Base-by-base conservation (phyloP, 2,797 vertebrate species). In the Anableps anableps region DNA sequence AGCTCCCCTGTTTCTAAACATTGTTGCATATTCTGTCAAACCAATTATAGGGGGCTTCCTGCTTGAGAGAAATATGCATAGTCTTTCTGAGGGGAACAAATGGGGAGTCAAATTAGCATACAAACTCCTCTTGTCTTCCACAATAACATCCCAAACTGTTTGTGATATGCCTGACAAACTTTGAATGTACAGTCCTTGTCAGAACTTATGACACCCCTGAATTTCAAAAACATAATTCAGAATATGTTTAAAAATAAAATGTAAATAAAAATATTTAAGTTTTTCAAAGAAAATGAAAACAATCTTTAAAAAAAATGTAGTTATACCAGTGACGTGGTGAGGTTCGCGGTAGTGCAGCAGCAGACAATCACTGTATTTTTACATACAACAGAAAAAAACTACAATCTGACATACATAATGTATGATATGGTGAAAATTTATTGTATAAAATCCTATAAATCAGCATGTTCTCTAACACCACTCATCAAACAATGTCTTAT, bases 21-120 rank as follows among this genome's bases (percentile, higher is more conserved):
- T 76, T 43, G 62, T 70, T 81, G 55, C 80, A 74, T 79, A 82
- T 89, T 91, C 84, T 86, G 74, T 91, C 87, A 85, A 86, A 88
- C 77, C 88, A 94, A 92, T 93, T 93, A 92, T 36, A 79, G 75
- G 68, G 77, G 68, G 86, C 29, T 89, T 80, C 75, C 71, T 80
- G 77, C 68, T 23, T 80, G 79, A 19, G 80, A 87, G 86, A 81
- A 5, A 85, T 64, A 79, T 64, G 82, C 45, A 48, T 78, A 62
- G 78, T 80, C 41, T 47, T 88, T 78, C 68, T 81, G 88, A 87
- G 60, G 74, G 74, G 83, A 82, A 75, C 74, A 85, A 85, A 88
- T 80, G 64, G 76, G 64, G 31, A 47, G 86, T 43, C 76, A 81
- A 91, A 90, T 89, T 87, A 84, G 80, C 80, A 87, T 88, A 72